Conservation (phyloP, 2,797 vertebrate species). For the Pangasius krempfi region DNA sequence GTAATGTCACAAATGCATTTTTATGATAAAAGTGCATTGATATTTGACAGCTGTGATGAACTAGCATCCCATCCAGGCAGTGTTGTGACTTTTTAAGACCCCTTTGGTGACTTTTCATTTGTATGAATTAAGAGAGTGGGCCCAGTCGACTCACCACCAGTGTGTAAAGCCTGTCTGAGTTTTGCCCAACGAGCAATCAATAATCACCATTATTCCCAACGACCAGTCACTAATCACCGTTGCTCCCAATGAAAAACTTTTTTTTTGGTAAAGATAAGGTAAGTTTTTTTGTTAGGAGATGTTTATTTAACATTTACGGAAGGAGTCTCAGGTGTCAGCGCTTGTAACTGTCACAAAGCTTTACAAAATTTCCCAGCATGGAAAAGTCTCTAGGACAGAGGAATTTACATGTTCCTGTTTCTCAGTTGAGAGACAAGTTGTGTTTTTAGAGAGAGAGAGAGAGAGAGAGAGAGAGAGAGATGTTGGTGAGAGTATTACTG, state of each 20-base stretch:
- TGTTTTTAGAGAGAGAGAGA: not conserved
- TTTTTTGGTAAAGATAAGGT: too few species aligned
- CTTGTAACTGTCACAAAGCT: not conserved
- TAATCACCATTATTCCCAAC: not conserved
- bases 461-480: not conserved
- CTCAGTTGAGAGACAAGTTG: not conserved
- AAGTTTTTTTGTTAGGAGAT: too few species aligned
- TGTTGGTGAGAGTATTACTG: not conserved
- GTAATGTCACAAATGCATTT: not conserved
- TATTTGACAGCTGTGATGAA: not conserved
- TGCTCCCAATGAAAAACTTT: not conserved
- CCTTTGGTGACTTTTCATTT: not conserved
- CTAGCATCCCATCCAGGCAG: not conserved
- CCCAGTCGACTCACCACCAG: not conserved
- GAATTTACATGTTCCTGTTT: not conserved
- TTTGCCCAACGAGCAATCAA: not conserved
- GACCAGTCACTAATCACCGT: not conserved
- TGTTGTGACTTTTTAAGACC: not conserved
- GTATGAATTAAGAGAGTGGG: not conserved
- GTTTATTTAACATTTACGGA: too few species aligned
- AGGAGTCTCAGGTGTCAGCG: too few species aligned
- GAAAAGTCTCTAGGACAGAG: not conserved
- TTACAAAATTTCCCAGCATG: not conserved
- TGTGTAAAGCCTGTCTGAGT: not conserved
- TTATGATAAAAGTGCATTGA: conserved; percentile 3